Conservation (phyloP, 2,113 vertebrate genomes). For the Petromus typicus region DNA sequence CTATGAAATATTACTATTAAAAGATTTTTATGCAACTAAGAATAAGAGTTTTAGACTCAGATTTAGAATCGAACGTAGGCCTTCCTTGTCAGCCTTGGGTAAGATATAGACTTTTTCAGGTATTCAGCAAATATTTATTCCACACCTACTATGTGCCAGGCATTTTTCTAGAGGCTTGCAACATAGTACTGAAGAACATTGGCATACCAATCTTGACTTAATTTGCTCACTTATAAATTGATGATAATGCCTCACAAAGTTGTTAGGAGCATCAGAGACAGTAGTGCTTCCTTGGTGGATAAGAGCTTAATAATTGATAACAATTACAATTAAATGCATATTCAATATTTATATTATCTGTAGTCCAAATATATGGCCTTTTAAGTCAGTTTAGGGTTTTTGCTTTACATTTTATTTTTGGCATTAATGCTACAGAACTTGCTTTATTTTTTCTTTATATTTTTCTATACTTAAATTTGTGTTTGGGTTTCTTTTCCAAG, state of each 20-base stretch:
- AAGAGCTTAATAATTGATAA: slow-evolving; percentile 64
- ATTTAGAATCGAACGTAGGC: slow-evolving; percentile 48
- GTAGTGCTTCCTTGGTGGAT: slow-evolving; percentile 24
- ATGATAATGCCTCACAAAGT: background rate
- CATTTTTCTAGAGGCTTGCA: slow-evolving; percentile 60
- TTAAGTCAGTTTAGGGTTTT: slow-evolving; percentile 55
- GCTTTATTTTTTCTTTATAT: slow-evolving; percentile 7
- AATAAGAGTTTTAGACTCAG: slow-evolving; percentile 56
- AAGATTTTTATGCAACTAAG: slow-evolving; percentile 61
- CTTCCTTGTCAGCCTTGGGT: slow-evolving; percentile 11
- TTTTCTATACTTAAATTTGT: slow-evolving; percentile 50
- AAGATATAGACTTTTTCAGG: slow-evolving; percentile 47
- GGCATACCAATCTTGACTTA: slow-evolving; percentile 39
- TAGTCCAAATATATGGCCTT: slow-evolving; percentile 35
- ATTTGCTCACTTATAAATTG: slow-evolving; percentile 64
- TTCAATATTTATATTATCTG: slow-evolving; percentile 50
- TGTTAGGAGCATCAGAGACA: slow-evolving; percentile 52
- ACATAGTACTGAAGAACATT: slow-evolving; percentile 36
- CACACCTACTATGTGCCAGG: slow-evolving; percentile 45
- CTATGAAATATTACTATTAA: slow-evolving; percentile 42
- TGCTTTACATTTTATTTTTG: slow-evolving; percentile 61
- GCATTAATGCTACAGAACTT: slow-evolving; percentile 32
- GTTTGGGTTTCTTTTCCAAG: slow-evolving; percentile 50
- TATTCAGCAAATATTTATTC: slow-evolving; percentile 61
- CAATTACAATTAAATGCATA: slow-evolving; percentile 38